Conservation (phyloP, 2,888 invertebrate species). For the Epinotia bilunana region DNA sequence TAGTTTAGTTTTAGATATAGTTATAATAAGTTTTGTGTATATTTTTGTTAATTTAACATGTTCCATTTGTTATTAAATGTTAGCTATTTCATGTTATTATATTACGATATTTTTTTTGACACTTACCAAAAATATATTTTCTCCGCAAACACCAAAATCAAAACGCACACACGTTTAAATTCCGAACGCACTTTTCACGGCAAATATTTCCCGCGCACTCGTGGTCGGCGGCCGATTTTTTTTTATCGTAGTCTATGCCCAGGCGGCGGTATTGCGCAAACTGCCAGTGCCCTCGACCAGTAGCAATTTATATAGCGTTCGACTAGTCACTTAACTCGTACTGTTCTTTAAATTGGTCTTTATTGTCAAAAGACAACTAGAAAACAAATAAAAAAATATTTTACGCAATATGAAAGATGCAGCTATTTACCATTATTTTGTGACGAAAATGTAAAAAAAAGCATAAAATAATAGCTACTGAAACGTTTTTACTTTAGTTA, state of each 20-base stretch:
- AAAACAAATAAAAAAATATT: neutral
- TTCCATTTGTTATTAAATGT: too few relatives aligned
- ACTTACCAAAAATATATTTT: slow-evolving; percentile 18
- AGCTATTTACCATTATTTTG: too few relatives aligned
- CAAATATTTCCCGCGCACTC: slow-evolving; percentile 41
- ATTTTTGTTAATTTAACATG: too few relatives aligned
- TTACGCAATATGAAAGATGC: too few relatives aligned
- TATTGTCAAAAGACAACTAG: neutral
- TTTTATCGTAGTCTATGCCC: slow-evolving; percentile 39
- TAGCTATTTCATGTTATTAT: too few relatives aligned
- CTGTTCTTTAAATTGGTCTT: slow-evolving; percentile 13
- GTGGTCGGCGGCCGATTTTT: slow-evolving; percentile 32
- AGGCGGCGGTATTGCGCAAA: slow-evolving; percentile 51
- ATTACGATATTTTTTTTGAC: too few relatives aligned
- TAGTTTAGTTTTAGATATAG: too few relatives aligned
- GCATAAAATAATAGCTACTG: too few relatives aligned
- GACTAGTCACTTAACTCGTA: slow-evolving; percentile 34
- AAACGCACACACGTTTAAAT: slow-evolving; percentile 24
- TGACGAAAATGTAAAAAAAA: too few relatives aligned
- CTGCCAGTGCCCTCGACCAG: slow-evolving; percentile 60
- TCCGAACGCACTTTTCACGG: slow-evolving; percentile 34
- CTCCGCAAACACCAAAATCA: slow-evolving; percentile 27
- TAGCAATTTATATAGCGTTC: slow-evolving; percentile 67
- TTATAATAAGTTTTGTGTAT: too few relatives aligned
- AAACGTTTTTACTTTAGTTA: too few relatives aligned